Base-by-base conservation (phyloP, 2,888 invertebrate species). In the Coecobrya sp. region DNA sequence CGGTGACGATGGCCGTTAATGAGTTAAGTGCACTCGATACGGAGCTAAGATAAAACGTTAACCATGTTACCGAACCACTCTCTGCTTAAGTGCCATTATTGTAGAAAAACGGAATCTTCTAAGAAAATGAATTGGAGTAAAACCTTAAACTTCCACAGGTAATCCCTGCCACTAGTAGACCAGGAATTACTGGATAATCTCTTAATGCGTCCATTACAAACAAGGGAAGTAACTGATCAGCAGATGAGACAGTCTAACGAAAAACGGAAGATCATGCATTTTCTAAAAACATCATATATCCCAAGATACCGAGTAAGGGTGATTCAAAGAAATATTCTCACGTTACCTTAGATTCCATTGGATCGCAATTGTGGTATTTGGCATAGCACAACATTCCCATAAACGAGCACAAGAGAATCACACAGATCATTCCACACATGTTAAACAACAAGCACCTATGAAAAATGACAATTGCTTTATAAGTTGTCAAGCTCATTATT, bases 1-100 rank as follows among this genome's bases (percentile, higher is more conserved):
- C 98, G 95, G 98, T 97, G 0, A 98, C 97, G 30, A 99, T 98
- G 0, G 99, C 99, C 0, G 99, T 97, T 93, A 99, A 96, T 0
- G 99, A 99, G 95, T 99, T 99, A 90, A 99, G 96, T 0, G 99
- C 99, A 22, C 99, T 98, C 0, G 99, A 99, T 7, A 99, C 98
- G 7, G 99, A 99, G 95, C 99, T 99, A n/a, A n/a, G n/a, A n/a
- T n/a, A n/a, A n/a, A n/a, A n/a, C n/a, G n/a, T n/a, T n/a, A n/a
- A n/a, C n/a, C n/a, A n/a, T n/a, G 13, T 13, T 5, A 3, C 5
- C 65, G 65, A 65, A n/a, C n/a, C n/a, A n/a, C n/a, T n/a, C n/a
- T n/a, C n/a, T n/a, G n/a, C n/a, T n/a, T n/a, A n/a, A n/a, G n/a
- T n/a, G n/a, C n/a, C n/a, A n/a, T n/a, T n/a, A n/a, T n/a, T n/a